Conservation (phyloP, 2,888 invertebrate species). For the Lobophora halterata region DNA sequence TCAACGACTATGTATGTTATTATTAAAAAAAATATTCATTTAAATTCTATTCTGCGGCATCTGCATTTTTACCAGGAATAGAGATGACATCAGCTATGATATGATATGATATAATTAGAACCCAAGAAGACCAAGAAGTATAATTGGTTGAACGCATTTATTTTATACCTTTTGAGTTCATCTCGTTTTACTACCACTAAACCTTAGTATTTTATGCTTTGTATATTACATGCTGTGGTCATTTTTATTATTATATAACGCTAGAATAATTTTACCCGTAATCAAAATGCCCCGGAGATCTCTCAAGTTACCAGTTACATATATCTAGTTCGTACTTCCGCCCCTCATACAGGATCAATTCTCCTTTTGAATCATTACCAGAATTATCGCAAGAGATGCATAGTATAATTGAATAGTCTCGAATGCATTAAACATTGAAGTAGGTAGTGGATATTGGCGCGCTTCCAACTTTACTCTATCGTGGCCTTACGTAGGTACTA, state of each 20-base stretch:
- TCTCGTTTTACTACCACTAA: constrained; percentile 10
- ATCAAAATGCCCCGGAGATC: constrained; percentile 1
- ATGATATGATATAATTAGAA: too few relatives aligned
- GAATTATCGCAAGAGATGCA: constrained; percentile 25
- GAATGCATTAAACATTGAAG: constrained; percentile 52
- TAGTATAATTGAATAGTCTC: constrained; percentile 44
- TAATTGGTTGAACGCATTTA: constrained; percentile 24
- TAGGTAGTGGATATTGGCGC: constrained; percentile 45
- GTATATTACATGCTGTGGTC: constrained; percentile 1
- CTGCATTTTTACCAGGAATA: constrained; percentile 36
- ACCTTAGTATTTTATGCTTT: constrained; percentile 6
- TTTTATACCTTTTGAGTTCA: constrained; percentile 23
- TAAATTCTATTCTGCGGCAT: constrained; percentile 39
- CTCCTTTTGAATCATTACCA: constrained; percentile 11
- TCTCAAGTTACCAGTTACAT: not conserved
- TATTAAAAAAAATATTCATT: too few relatives aligned
- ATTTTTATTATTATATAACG: constrained; percentile 4
- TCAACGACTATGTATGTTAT: constrained; percentile 42
- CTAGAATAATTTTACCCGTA: constrained; percentile 2
- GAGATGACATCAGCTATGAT: constrained; percentile 41
- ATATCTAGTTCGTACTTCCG: not conserved
- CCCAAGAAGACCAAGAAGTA: constrained; percentile 17
- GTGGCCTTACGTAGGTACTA: constrained; percentile 31
- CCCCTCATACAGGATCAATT: constrained; percentile 2
- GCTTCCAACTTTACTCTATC: constrained; percentile 42